Percentiles rank a stretch among this genome's conserved stretches.
Conservation (phyloP, 2,888 invertebrate genomes). For the Trissolcus brochymenae region DNA sequence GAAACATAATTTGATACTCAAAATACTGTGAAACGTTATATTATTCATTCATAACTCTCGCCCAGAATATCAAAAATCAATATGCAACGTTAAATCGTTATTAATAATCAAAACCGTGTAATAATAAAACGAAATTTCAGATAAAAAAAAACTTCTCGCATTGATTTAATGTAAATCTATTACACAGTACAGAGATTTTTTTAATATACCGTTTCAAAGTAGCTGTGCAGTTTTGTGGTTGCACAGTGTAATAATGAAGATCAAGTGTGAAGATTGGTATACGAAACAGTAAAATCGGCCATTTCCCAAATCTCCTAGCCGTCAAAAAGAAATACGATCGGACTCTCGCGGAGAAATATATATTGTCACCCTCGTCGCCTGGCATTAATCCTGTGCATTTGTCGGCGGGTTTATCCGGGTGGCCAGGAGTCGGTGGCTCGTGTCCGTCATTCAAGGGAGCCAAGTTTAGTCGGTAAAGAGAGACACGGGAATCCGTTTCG, state of each 20-base stretch:
- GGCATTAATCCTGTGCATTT: constrained; percentile 50
- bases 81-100: background rate
- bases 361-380: constrained; percentile 38
- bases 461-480: constrained; percentile 17
- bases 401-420: constrained; percentile 38
- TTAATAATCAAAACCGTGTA: background rate
- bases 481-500: constrained; percentile 50
- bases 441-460: constrained; percentile 12
- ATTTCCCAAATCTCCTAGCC: constrained; percentile 16
- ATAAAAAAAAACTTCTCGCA: too few relatives aligned
- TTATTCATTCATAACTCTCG: background rate
- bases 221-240: background rate
- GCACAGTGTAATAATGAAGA: background rate
- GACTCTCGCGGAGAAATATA: constrained; percentile 33
- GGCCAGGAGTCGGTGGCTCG: constrained; percentile 15
- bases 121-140: too few relatives aligned
- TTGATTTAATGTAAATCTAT: background rate
- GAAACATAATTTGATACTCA: background rate
- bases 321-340: constrained; percentile 36
- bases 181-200: background rate
- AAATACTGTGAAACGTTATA: background rate
- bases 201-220: background rate
- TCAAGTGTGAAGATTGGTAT: background rate
- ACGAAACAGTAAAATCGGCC: background rate
- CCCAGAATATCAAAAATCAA: background rate